Evolutionary conservation across 2,888 invertebrate species (phyloP), one percentile per base, ranked within the genome.

Genomic region (Sesamia inferens): DNA sequence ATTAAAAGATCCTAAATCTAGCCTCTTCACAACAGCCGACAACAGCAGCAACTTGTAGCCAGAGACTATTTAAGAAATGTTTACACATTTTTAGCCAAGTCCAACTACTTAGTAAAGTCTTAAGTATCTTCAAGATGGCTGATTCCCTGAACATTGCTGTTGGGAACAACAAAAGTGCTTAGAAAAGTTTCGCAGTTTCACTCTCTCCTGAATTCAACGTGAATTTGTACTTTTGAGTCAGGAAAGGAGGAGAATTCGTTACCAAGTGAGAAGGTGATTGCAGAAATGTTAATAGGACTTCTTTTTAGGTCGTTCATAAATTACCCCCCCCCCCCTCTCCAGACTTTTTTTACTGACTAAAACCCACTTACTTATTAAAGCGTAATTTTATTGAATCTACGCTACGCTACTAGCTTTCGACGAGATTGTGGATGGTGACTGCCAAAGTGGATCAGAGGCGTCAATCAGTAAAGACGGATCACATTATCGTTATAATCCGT

Each of bases 81-180:
- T 79, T 65, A 72, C 74, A 59, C 69, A 63, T 74, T 82, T 76
- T 77, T 77, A 74, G 61, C 74, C 13, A 44, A 76, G 48, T 74
- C 55, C 14, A 47, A 47, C 64, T 62, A 83, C 77, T 75, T 63
- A 61, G 10, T 57, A 65, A 55, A 67, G 58, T 77, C 57, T 68
- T 68, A 75, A 83, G 68, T 82, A 78, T 67, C 61, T 13, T 62
- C 70, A 65, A 75, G 47, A 42, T 2, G 61, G 47, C 65, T 65
- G 73, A 71, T 72, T 73, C 68, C 57, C 68, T 44, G 73, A 74
- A 72, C 44, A 66, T 80, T 76, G 57, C 64, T 22, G 8, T 42
- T 7, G 22, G 22, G 63, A 84, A 82, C 74, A 84, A 84, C 78
- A 84, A 84, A 71, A 68, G 73, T 83, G 47, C 82, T 84, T 82